Conservation (phyloP, 2,113 vertebrate genomes). For the Pygoscelis antarcticus region DNA sequence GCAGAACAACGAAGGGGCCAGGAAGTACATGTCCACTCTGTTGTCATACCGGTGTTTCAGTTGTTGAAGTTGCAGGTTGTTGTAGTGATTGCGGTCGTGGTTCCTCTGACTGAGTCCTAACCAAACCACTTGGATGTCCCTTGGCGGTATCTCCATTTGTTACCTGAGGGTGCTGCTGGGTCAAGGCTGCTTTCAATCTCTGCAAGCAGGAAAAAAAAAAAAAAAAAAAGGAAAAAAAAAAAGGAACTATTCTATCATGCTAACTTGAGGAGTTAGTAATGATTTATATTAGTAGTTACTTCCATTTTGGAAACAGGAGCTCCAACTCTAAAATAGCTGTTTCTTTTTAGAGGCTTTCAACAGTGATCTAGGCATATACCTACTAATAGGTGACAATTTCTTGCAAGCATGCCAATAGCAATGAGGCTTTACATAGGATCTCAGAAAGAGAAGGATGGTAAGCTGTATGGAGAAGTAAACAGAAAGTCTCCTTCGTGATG, state of each 20-base stretch:
- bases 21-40: neutral
- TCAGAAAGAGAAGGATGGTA: neutral
- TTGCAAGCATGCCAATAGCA: neutral
- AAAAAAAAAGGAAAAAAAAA: neutral
- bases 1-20: neutral
- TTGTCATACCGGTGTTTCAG: constrained; percentile 90
- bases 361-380: neutral
- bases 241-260: neutral
- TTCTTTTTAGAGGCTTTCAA: neutral
- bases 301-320: neutral
- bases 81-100: constrained; percentile 88
- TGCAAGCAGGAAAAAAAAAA: constrained; percentile 66
- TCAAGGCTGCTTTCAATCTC: constrained; percentile 91
- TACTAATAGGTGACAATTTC: neutral
- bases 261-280: neutral
- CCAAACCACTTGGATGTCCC: constrained; percentile 82
- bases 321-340: neutral
- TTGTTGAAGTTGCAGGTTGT: constrained; percentile 96
- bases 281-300: neutral
- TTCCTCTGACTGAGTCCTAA: constrained; percentile 84
- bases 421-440: neutral
- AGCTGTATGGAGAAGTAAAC: neutral
- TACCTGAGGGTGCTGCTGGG: constrained; percentile 94
- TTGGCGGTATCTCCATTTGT: constrained; percentile 89
- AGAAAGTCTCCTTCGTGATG: neutral